Evolutionary conservation across 2,113 vertebrate species (phyloP).

Genomic region (Sceloporus undulatus): DNA sequence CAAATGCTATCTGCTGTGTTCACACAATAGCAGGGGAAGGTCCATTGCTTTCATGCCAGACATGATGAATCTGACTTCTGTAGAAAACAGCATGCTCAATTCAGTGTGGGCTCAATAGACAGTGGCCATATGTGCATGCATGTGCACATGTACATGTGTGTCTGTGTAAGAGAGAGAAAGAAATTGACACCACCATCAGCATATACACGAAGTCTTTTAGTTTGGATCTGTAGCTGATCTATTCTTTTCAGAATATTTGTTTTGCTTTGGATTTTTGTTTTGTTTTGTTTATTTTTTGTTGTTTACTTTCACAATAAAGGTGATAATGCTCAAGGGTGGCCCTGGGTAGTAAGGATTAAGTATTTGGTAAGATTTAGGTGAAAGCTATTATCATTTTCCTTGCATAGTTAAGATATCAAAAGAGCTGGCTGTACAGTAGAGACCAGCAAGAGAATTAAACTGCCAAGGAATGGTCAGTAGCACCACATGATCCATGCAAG

Average conservation of each 20-base stretch:
- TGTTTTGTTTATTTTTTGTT: neutral
- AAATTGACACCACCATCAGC: neutral
- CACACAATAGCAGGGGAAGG: neutral
- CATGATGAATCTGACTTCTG: too few species aligned
- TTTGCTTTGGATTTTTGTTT: neutral
- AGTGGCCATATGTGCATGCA: neutral
- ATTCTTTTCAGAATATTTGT: neutral
- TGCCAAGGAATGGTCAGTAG: neutral
- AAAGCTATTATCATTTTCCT: neutral
- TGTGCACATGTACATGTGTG: too few species aligned
- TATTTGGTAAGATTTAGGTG: neutral
- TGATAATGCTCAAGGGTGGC: neutral
- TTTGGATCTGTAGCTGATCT: neutral
- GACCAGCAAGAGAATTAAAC: neutral
- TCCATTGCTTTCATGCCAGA: neutral
- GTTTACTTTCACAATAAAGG: neutral
- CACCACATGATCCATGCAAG: neutral
- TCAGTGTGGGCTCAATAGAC: neutral
- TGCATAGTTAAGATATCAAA: neutral
- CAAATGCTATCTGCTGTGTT: neutral
- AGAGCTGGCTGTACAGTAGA: neutral
- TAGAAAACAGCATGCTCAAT: neutral
- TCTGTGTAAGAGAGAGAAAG: neutral
- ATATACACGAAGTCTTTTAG: neutral
- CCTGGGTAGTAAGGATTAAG: neutral